Conservation (phyloP, 2,797 vertebrate genomes). For the Phataginus tetradactyla region DNA sequence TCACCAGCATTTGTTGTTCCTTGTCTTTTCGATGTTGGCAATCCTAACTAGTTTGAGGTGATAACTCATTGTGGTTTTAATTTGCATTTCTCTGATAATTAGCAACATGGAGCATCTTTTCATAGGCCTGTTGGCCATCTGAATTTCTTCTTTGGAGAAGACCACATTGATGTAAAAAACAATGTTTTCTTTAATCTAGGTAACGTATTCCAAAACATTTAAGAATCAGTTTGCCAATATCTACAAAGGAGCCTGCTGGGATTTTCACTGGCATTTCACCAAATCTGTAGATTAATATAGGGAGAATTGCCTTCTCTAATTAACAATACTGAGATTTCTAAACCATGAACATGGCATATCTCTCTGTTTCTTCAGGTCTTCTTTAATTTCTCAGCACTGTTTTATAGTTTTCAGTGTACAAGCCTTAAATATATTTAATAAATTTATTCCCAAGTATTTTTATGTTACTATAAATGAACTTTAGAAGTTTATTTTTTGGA, state of each 20-base stretch:
- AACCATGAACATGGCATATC: not conserved
- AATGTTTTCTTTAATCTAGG: not conserved
- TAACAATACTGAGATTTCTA: not conserved
- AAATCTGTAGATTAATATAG: not conserved
- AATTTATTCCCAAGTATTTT: not conserved
- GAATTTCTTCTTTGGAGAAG: no score
- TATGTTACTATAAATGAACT: not conserved
- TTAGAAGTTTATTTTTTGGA: not conserved
- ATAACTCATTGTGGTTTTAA: no score
- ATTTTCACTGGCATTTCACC: not conserved
- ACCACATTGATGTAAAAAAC: not conserved
- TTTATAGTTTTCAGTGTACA: not conserved
- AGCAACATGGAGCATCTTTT: no score
- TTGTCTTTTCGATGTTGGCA: no score
- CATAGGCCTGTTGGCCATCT: no score
- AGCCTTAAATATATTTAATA: not conserved
- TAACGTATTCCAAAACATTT: not conserved
- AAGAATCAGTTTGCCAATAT: not conserved
- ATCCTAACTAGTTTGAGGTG: no score
- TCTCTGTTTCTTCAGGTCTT: not conserved
- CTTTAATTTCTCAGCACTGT: not conserved
- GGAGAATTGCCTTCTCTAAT: not conserved
- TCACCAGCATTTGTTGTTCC: no score
- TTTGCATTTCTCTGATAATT: no score
- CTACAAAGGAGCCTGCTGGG: not conserved